A percentile compares a stretch with the other conserved stretches of the same genome.
Conservation (phyloP, 2,113 vertebrate genomes). For the Oreocharis arfaki region DNA sequence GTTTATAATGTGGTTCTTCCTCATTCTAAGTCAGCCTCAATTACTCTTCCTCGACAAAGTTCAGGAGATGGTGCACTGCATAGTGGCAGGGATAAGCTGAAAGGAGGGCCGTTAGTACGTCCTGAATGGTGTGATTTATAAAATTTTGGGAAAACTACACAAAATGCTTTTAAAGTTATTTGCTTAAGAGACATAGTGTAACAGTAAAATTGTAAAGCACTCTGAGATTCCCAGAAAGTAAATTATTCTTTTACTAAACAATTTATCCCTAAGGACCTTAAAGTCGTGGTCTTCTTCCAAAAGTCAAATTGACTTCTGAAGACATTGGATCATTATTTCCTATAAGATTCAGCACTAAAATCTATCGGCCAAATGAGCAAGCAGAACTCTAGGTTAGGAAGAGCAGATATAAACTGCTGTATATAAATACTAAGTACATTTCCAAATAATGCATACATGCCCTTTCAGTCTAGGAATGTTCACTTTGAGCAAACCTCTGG, state of each 20-base stretch:
- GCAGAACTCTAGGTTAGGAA: neutral
- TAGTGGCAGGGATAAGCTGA: neutral
- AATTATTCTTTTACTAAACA: neutral
- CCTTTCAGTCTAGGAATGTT: neutral
- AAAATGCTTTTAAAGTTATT: neutral
- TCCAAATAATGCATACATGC: neutral
- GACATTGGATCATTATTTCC: neutral
- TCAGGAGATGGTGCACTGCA: neutral
- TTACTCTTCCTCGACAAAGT: neutral
- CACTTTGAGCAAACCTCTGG: slow-evolving; percentile 6
- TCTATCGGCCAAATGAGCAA: neutral
- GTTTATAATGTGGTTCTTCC: neutral
- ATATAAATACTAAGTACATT: slow-evolving; percentile 7
- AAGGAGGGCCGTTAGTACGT: neutral
- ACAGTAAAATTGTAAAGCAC: neutral
- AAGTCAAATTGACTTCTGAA: neutral
- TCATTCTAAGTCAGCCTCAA: neutral
- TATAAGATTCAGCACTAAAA: neutral
- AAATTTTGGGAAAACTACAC: neutral
- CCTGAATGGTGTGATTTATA: neutral
- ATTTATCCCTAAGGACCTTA: neutral
- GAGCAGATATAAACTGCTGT: neutral
- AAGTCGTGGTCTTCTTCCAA: neutral
- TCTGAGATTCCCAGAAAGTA: neutral
- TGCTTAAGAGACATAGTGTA: neutral